Conservation (phyloP, 2,113 vertebrate species). For the Eubucco bourcierii region DNA sequence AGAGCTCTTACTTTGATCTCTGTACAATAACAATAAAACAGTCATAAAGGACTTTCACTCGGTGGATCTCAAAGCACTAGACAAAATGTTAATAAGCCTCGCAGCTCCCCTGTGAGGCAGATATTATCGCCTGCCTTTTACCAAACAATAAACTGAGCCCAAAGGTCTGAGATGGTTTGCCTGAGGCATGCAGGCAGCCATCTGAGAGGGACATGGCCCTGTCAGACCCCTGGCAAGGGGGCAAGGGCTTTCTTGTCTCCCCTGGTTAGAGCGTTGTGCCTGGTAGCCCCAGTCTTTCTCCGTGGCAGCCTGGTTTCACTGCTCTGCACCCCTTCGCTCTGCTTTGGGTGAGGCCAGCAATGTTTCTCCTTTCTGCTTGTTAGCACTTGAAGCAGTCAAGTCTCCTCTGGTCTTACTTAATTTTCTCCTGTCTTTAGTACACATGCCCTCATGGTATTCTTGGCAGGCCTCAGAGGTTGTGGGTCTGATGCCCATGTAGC, state of each 20-base stretch:
- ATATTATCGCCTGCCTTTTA: neutral
- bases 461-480: neutral
- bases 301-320: accelerated
- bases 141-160: neutral
- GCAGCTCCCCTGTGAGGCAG: conserved; percentile 7
- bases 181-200: neutral
- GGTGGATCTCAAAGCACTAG: conserved; percentile 15
- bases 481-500: neutral
- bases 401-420: neutral
- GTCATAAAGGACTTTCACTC: conserved; percentile 62
- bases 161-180: neutral
- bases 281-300: neutral
- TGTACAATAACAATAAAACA: conserved; percentile 35
- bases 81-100: neutral
- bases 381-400: neutral
- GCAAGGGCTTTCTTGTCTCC: neutral
- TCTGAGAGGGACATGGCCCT: accelerated
- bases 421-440: neutral
- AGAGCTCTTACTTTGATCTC: conserved; percentile 62
- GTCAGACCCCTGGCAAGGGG: neutral
- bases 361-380: neutral
- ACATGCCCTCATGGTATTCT: neutral
- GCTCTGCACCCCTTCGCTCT: accelerated
- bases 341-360: neutral
- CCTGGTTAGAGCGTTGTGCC: neutral